Evolutionary conservation across 2,888 invertebrate genomes (phyloP).

Genomic region (Toxonevra muliebris): DNA sequence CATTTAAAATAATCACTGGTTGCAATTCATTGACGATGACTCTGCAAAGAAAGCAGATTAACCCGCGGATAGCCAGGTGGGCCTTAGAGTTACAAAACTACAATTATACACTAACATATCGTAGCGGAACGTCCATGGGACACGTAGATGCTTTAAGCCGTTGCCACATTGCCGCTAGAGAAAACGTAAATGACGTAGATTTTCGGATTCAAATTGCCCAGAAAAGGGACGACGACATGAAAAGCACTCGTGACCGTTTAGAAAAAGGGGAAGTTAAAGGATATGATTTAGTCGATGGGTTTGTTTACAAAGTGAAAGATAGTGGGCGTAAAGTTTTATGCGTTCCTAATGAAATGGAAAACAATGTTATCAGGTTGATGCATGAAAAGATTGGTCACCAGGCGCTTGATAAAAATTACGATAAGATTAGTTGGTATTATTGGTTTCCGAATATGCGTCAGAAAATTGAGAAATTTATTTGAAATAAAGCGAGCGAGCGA

Average conservation of each 20-base stretch:
- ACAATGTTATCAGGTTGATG: too few species aligned
- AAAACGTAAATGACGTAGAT: background rate
- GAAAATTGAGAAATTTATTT: too few species aligned
- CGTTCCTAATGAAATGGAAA: slow-evolving; percentile 1
- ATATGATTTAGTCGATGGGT: background rate
- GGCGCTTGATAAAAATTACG: too few species aligned
- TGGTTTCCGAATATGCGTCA: too few species aligned
- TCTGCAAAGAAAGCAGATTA: slow-evolving; percentile 6
- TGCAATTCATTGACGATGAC: slow-evolving; percentile 1
- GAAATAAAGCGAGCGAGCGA: too few species aligned
- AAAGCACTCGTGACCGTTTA: background rate
- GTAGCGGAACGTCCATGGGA: background rate
- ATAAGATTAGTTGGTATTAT: too few species aligned
- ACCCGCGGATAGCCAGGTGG: slow-evolving; percentile 8
- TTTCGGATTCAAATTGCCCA: background rate
- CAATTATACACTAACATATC: slow-evolving; percentile 5
- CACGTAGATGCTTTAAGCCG: slow-evolving; percentile 9
- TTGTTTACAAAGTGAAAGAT: background rate
- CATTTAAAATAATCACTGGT: too few species aligned
- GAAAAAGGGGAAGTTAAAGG: background rate
- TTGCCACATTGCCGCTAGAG: too few species aligned
- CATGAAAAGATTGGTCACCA: too few species aligned
- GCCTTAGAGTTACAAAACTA: slow-evolving; percentile 4
- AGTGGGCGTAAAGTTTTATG: background rate
- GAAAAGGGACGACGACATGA: background rate